phyloP scores from a whole-genome alignment of 1,140 invertebrate genomes.

The Drosophila yakuba region DNA sequence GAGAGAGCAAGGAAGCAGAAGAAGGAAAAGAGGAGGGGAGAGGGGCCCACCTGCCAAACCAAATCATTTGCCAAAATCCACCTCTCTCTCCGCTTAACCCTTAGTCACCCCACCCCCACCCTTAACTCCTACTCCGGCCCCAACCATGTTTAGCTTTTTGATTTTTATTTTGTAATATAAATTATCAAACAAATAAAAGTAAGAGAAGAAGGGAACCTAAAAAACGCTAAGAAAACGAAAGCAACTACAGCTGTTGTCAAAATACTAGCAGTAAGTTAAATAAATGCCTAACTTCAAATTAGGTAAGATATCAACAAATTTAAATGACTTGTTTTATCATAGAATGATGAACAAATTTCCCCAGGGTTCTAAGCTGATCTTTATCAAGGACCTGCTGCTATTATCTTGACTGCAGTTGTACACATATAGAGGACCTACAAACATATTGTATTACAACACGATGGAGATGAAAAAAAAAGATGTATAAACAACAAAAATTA shows the following conservation, averaged over 20 bases:
- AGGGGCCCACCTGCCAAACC: conserved; percentile 54
- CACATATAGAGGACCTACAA: conserved; percentile 44
- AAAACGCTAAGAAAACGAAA: conserved; percentile 28
- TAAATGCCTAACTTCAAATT: too few species aligned
- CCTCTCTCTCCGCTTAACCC: conserved; percentile 11
- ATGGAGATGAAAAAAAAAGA: conserved; percentile 31
- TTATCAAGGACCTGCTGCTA: background rate
- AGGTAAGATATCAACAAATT: too few species aligned
- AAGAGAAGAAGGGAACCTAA: conserved; percentile 5
- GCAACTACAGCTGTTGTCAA: conserved; percentile 9
- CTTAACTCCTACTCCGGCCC: conserved; percentile 3
- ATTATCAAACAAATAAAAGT: conserved; percentile 34
- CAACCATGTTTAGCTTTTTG: conserved; percentile 6
- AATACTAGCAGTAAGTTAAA: background rate
- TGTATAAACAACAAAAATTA: conserved; percentile 69
- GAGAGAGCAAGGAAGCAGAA: background rate
- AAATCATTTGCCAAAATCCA: conserved; percentile 48
- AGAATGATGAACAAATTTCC: background rate
- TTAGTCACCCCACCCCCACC: background rate
- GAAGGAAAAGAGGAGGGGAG: background rate
- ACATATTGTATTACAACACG: conserved; percentile 51
- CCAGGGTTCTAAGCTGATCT: too few species aligned
- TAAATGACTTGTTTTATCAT: too few species aligned
- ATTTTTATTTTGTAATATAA: conserved; percentile 41
- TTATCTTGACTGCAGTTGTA: background rate